Base-by-base conservation (phyloP, 2,888 invertebrate species). In the Drosophila fungiperda region DNA sequence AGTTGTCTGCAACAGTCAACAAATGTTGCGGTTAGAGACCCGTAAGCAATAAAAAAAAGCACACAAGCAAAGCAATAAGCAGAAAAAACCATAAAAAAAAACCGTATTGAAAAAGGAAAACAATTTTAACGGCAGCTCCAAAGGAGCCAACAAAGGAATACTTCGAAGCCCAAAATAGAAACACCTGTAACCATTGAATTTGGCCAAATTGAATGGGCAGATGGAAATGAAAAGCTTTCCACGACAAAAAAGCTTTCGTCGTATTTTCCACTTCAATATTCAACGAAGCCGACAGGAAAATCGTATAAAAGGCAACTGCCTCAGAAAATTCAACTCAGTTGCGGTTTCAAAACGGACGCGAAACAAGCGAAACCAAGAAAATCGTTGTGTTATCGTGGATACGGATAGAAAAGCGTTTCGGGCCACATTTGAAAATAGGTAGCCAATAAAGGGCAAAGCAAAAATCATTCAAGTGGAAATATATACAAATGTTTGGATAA, bases 311-410 rank as follows among this genome's bases (percentile, higher is more conserved):
- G 78, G 76, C 74, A 58, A 64, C 20, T 55, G 69, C 61, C 36
- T 62, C 68, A 73, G 76, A 80, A 87, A 83, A 83, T 69, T 65
- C 76, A 80, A 82, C 71, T 83, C 80, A 91, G 91, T 91, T 87
- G 82, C 90, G 87, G 85, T 78, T 82, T 80, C 65, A 85, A 71
- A 69, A 71, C 77, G 76, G 61, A 70, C 58, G 76, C 65, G 38
- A 58, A 55, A 38, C 60, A 50, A 67, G 55, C 49, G 35, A 50
- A 49, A 48, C 33, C 33, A 11, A 26, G 20, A 40, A 70, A 63
- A 73, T 69, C 57, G 64, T 42, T 66, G 53, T 55, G 26, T 38
- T 12, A 23, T 26, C 50, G 61, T 63, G 70, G 64, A 73, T 58
- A 29, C 55, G 50, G 12, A 38, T 58, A 64, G 58, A 61, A 71